Evolutionary conservation across 2,888 invertebrate genomes (phyloP).

Genomic region (Acanthosoma haemorrhoidale): DNA sequence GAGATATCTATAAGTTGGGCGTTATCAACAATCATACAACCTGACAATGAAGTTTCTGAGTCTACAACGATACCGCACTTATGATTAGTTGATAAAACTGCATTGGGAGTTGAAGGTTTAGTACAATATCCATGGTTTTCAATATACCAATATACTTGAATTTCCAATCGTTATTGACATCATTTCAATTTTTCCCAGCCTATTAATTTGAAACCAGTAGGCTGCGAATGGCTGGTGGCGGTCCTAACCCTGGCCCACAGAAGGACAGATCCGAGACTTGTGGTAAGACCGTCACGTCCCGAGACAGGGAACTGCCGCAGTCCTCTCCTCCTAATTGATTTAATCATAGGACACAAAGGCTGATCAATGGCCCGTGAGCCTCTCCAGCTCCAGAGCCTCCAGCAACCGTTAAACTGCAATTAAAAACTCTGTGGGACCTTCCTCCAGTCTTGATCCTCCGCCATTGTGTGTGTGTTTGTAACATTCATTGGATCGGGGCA

Average conservation of each 20-base stretch:
- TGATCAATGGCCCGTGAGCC: not conserved
- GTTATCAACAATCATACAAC: too few species aligned
- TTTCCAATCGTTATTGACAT: too few species aligned
- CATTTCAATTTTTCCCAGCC: too few species aligned
- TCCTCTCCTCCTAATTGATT: slow-evolving; percentile 12
- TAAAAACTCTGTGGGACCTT: slow-evolving; percentile 20
- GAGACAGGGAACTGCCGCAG: slow-evolving; percentile 11
- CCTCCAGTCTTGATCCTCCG: not conserved
- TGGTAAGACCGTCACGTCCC: slow-evolving; percentile 5
- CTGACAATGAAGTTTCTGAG: too few species aligned
- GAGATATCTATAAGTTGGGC: too few species aligned
- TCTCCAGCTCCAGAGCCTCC: not conserved
- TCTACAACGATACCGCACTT: too few species aligned
- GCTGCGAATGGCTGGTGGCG: too few species aligned
- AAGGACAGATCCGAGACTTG: not conserved
- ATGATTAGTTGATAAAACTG: too few species aligned
- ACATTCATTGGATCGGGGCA: not conserved
- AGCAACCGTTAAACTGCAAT: slow-evolving; percentile 25
- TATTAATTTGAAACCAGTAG: too few species aligned
- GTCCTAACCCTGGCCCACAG: not conserved
- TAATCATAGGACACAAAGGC: slow-evolving; percentile 1
- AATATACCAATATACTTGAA: too few species aligned
- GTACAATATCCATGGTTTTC: too few species aligned
- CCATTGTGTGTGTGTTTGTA: not conserved
- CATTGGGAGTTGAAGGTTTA: too few species aligned